These are phyloP conservation scores for Dusona sp. DNA, from an alignment of 2,888 invertebrate species.

Conservation along the genomic window DNA sequence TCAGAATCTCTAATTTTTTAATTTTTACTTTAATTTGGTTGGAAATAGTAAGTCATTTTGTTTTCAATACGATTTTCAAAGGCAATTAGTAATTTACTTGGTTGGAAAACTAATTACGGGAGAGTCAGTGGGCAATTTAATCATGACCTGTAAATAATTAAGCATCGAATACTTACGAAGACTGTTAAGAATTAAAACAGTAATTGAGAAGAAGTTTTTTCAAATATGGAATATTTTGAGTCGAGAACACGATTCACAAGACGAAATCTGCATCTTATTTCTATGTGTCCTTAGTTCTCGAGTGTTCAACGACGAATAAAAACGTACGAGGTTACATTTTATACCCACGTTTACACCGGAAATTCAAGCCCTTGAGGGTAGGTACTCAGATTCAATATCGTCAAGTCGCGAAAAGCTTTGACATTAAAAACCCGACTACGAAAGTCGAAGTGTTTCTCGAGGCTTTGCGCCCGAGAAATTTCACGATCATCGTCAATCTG, in stretches of 20 bases:
- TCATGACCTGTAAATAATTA: too few relatives aligned
- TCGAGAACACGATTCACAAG: not conserved
- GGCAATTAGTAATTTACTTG: too few relatives aligned
- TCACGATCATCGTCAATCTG: slow-evolving; percentile 29
- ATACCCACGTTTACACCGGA: not conserved
- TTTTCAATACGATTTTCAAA: not conserved
- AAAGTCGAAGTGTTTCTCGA: slow-evolving; percentile 15
- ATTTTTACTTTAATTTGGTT: not conserved
- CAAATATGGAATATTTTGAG: not conserved
- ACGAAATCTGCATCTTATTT: not conserved
- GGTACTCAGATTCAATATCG: not conserved
- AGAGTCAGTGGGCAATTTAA: too few relatives aligned
- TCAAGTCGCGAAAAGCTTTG: slow-evolving; percentile 7
- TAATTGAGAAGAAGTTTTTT: not conserved
- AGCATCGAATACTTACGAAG: too few relatives aligned
- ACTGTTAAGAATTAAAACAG: not conserved
- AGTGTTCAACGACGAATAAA: slow-evolving; percentile 1
- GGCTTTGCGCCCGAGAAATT: slow-evolving; percentile 14
- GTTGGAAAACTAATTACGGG: too few relatives aligned
- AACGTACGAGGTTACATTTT: not conserved
- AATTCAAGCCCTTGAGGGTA: slow-evolving; percentile 15
- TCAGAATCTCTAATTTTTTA: not conserved
- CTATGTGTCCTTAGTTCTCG: not conserved
- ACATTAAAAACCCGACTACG: slow-evolving; percentile 5
- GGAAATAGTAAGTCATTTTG: not conserved